These are phyloP conservation scores for Orius laevigatus DNA, from an alignment of 1,140 invertebrate genomes.

Conservation along the genomic window DNA sequence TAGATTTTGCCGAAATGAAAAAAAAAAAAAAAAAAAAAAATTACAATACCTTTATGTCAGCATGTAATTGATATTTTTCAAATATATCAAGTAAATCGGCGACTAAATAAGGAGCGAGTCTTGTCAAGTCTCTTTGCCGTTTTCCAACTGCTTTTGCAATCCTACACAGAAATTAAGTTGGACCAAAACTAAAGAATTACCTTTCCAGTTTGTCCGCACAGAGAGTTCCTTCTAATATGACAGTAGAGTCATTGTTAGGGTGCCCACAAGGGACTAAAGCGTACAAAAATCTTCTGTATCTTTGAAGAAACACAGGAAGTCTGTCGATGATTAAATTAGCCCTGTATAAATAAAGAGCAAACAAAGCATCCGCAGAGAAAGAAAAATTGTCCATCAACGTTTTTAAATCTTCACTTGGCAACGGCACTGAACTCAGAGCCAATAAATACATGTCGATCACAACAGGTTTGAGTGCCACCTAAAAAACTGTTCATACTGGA, in stretches of 20 bases:
- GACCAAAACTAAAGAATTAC: slow-evolving; percentile 17
- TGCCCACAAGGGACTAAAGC: not conserved
- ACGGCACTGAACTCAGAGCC: slow-evolving; percentile 2
- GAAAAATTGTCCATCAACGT: not conserved
- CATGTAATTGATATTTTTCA: slow-evolving; percentile 26
- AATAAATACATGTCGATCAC: slow-evolving; percentile 7
- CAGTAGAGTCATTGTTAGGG: slow-evolving; percentile 13
- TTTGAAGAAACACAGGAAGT: slow-evolving; percentile 21
- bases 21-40: slow-evolving; percentile 12
- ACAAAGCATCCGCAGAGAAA: slow-evolving; percentile 6
- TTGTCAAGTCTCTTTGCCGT: slow-evolving; percentile 26
- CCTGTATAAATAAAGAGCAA: slow-evolving; percentile 15
- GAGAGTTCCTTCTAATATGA: slow-evolving; percentile 16
- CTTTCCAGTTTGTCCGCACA: slow-evolving; percentile 22
- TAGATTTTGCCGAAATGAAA: slow-evolving; percentile 14
- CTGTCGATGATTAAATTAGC: slow-evolving; percentile 21
- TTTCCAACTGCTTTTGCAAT: slow-evolving; percentile 24
- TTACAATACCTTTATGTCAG: slow-evolving; percentile 29
- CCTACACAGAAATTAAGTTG: slow-evolving; percentile 19
- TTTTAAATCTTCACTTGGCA: not conserved
- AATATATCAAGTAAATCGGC: slow-evolving; percentile 29
- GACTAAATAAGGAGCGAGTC: slow-evolving; percentile 27
- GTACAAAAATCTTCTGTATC: slow-evolving; percentile 21
- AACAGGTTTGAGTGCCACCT: slow-evolving; percentile 1
- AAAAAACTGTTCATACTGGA: no score